A percentile compares a stretch with the other conserved stretches of the same genome.
Conservation (phyloP, 2,797 vertebrate species). For the Chrosomus eos region DNA sequence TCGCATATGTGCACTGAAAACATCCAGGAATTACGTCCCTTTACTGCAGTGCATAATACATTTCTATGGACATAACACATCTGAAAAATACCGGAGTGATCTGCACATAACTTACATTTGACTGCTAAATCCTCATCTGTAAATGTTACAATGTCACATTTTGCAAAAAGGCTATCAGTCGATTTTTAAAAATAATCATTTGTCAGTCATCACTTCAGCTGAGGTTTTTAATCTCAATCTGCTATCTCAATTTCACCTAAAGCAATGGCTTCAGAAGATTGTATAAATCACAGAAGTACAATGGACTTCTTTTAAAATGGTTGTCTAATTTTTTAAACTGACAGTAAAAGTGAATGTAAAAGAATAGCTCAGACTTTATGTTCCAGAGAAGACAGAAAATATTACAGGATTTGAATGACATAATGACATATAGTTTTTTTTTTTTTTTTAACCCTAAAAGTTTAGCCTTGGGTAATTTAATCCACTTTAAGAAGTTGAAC, state of each 20-base stretch:
- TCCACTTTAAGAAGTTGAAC: neutral
- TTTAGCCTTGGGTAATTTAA: constrained; percentile 16
- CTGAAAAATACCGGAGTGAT: too few species aligned
- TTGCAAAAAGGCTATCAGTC: too few species aligned
- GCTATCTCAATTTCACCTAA: neutral
- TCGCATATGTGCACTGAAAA: too few species aligned
- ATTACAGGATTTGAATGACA: neutral
- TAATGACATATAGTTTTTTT: neutral
- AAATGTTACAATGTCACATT: too few species aligned
- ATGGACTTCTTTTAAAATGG: neutral
- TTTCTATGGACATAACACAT: too few species aligned
- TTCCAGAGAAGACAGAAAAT: neutral
- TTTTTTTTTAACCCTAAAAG: neutral
- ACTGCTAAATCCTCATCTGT: neutral
- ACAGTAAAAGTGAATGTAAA: neutral
- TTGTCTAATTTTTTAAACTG: neutral
- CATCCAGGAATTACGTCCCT: too few species aligned
- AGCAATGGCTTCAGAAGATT: neutral
- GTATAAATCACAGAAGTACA: neutral
- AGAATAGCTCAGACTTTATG: neutral
- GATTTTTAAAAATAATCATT: neutral
- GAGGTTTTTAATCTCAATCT: neutral
- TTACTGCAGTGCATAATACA: too few species aligned
- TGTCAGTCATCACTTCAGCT: too few species aligned
- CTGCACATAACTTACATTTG: neutral